Percentiles rank a stretch among this genome's conserved stretches.
These are phyloP conservation scores for Apaloderma vittatum DNA, from an alignment of 2,113 vertebrate species.

Conservation along the genomic window DNA sequence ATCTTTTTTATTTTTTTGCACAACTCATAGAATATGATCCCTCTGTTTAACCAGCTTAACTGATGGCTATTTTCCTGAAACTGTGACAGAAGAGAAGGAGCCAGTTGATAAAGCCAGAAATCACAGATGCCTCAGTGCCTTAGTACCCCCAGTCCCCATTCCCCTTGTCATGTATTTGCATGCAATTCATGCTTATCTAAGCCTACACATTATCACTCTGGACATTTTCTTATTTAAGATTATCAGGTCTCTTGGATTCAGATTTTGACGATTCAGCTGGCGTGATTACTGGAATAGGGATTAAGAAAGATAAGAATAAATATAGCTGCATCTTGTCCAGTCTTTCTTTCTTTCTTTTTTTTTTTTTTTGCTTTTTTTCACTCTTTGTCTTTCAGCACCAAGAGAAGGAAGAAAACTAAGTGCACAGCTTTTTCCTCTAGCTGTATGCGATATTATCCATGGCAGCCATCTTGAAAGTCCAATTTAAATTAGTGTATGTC, in stretches of 20 bases:
- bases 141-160: not conserved
- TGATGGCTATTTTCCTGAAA: not conserved
- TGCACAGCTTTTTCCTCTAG: not conserved
- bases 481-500: not conserved
- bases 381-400: not conserved
- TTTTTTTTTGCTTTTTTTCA: not conserved
- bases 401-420: not conserved
- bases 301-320: not conserved
- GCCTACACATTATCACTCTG: not conserved
- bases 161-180: not conserved
- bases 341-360: rapidly evolving
- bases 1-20: too few species aligned
- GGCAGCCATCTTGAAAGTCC: not conserved
- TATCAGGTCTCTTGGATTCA: not conserved
- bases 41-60: not conserved
- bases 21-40: not conserved
- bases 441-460: not conserved
- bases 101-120: not conserved
- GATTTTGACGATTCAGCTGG: not conserved
- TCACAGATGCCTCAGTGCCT: not conserved
- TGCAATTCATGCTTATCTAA: not conserved
- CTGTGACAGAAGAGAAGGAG: not conserved
- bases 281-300: not conserved
- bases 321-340: not conserved
- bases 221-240: not conserved